Percentiles rank a stretch among this genome's conserved stretches.
Conservation (phyloP, 1,140 invertebrate genomes). For the Leptonema lineaticorne region DNA sequence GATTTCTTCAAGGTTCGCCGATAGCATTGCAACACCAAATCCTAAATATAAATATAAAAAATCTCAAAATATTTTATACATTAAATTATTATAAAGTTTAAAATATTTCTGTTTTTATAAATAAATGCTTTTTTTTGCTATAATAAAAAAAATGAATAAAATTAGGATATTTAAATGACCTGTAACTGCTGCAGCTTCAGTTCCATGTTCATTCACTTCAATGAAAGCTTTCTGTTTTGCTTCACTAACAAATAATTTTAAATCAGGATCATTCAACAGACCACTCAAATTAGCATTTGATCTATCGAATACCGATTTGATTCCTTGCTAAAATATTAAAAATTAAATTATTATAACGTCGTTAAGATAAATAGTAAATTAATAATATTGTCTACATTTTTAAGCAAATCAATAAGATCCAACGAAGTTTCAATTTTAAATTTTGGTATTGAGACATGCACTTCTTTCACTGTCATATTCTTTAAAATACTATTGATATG, state of each 20-base stretch:
- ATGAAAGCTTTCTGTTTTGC: constrained; percentile 73
- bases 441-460: constrained; percentile 61
- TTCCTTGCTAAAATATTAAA: background rate
- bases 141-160: too few species aligned
- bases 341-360: too few species aligned
- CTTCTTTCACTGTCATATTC: constrained; percentile 44
- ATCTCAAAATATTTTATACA: too few species aligned
- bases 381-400: too few species aligned
- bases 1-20: background rate
- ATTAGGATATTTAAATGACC: too few species aligned
- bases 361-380: too few species aligned
- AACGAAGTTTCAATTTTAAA: constrained; percentile 61
- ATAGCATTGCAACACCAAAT: too few species aligned
- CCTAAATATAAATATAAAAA: too few species aligned
- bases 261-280: constrained; percentile 56
- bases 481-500: constrained; percentile 44
- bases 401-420: too few species aligned
- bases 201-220: constrained; percentile 74
- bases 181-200: constrained; percentile 73
- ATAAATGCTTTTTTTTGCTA: too few species aligned
- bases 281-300: constrained; percentile 59
- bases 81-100: too few species aligned
- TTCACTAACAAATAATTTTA: constrained; percentile 52
- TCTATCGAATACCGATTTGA: background rate
- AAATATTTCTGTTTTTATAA: too few species aligned